These are phyloP conservation scores for Leptodactylus fallax DNA, from an alignment of 2,797 vertebrate species.

Conservation along the genomic window DNA sequence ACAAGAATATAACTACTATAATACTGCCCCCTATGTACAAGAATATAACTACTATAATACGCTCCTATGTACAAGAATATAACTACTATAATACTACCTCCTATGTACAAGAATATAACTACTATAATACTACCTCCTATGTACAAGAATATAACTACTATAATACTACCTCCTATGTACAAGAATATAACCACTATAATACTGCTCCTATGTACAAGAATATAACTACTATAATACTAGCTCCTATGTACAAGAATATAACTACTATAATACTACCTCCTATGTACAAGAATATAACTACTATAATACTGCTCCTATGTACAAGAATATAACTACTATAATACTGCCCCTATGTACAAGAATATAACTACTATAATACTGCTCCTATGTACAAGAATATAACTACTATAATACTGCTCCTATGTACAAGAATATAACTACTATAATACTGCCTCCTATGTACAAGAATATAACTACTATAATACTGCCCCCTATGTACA, in stretches of 20 bases:
- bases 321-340: conserved; percentile 14
- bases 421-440: conserved; percentile 8
- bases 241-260: neutral
- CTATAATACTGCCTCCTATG: conserved; percentile 1
- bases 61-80: neutral
- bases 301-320: conserved; percentile 5
- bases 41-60: no score
- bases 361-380: neutral
- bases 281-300: conserved; percentile 16
- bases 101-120: neutral
- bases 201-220: conserved; percentile 12
- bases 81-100: neutral
- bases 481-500: neutral
- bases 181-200: conserved; percentile 24
- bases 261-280: neutral
- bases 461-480: conserved; percentile 10
- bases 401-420: neutral
- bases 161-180: conserved; percentile 7
- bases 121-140: conserved; percentile 11
- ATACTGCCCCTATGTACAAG: neutral
- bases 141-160: conserved; percentile 12
- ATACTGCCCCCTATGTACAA: no score
- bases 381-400: neutral
- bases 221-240: conserved; percentile 7
- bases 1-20: no score